Evolutionary conservation across 92 coral and sea anemone genomes (phyloP).

Genomic region (Porites lobata): DNA sequence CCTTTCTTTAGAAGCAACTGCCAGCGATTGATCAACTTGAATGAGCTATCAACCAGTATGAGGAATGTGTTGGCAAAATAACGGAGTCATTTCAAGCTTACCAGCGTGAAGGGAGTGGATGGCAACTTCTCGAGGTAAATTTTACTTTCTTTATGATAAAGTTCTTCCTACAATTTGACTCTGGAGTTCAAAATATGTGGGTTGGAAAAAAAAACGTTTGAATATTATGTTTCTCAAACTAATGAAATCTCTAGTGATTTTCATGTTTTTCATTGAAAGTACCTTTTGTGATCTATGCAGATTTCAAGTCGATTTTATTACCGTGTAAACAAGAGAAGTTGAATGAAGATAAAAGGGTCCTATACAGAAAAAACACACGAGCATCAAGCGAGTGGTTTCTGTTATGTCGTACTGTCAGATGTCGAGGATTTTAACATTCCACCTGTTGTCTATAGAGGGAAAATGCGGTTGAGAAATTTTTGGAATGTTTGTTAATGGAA

Average conservation of each 20-base stretch:
- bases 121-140: slow-evolving; percentile 39
- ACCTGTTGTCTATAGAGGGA: too few species aligned
- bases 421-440: too few species aligned
- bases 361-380: too few species aligned
- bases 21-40: slow-evolving; percentile 16
- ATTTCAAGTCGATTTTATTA: background rate
- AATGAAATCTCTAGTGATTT: background rate
- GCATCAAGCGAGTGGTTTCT: too few species aligned
- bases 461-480: too few species aligned
- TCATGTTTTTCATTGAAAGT: background rate
- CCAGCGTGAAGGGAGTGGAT: slow-evolving; percentile 41
- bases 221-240: too few species aligned
- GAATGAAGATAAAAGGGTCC: too few species aligned
- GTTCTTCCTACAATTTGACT: background rate
- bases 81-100: slow-evolving; percentile 26
- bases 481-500: too few species aligned
- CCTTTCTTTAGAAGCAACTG: slow-evolving; percentile 57
- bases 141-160: background rate
- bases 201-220: background rate
- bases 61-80: slow-evolving; percentile 24
- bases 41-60: slow-evolving; percentile 21
- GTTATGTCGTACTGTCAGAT: too few species aligned
- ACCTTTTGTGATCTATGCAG: slow-evolving; percentile 30
- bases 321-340: too few species aligned
- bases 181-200: background rate